These are phyloP conservation scores for Rhyacophila brunnea DNA, from an alignment of 1,140 invertebrate species.

Conservation along the genomic window DNA sequence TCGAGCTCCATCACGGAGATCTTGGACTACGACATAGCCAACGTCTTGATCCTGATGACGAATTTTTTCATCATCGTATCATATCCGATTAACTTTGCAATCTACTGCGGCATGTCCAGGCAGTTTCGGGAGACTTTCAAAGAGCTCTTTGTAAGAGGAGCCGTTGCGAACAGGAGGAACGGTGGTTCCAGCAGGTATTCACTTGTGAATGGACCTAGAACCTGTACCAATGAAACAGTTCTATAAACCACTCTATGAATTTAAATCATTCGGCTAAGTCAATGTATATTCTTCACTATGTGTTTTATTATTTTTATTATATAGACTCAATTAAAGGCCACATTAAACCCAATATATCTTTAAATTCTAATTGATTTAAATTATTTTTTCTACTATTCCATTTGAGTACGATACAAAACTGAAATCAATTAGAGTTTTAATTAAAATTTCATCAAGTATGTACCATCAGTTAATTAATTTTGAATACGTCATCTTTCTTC, in stretches of 20 bases:
- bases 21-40: conserved; percentile 77
- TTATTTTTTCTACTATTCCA: no score
- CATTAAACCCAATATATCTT: no score
- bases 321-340: no score
- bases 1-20: conserved; percentile 70
- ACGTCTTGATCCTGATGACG: conserved; percentile 80
- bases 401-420: no score
- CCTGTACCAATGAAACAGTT: conserved; percentile 79
- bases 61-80: conserved; percentile 90
- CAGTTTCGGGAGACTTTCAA: conserved; percentile 94
- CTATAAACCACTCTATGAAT: conserved; percentile 55
- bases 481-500: no score
- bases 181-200: conserved; percentile 73
- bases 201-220: conserved; percentile 74
- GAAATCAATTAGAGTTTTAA: no score
- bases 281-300: no score
- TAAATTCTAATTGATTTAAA: no score
- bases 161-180: conserved; percentile 59
- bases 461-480: no score
- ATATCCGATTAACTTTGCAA: conserved; percentile 93
- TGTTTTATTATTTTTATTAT: no score
- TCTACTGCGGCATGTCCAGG: conserved; percentile 93
- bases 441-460: no score
- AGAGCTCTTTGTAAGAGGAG: conserved; percentile 74
- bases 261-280: no score